Base-by-base conservation (phyloP, 2,888 invertebrate species). In the Clivina fossor region DNA sequence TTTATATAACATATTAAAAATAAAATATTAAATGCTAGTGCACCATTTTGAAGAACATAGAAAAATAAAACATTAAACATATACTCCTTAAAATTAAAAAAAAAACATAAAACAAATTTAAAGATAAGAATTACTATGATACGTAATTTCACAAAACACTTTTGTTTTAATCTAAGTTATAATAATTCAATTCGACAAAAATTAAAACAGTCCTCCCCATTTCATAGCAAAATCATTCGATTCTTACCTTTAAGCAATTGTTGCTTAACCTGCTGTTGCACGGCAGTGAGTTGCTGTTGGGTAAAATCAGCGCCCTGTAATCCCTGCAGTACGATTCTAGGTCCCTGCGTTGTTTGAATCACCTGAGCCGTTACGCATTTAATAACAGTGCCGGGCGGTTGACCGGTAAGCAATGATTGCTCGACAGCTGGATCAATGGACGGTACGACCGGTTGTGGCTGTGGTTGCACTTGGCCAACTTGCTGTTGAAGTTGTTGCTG, bases 191-290 rank as follows among this genome's bases (percentile, higher is more conserved):
- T n/a, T n/a, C n/a, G n/a, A n/a, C n/a, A n/a, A n/a, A n/a, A n/a
- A n/a, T n/a, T n/a, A n/a, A n/a, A n/a, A n/a, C n/a, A n/a, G n/a
- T n/a, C n/a, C n/a, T n/a, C n/a, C n/a, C n/a, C n/a, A n/a, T n/a
- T n/a, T n/a, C n/a, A n/a, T n/a, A n/a, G n/a, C n/a, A n/a, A n/a
- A n/a, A n/a, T n/a, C n/a, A n/a, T n/a, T n/a, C n/a, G n/a, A n/a
- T n/a, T 20, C 15, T 65, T 72, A 90, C 90, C 90, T 84, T 90
- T 91, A 46, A 91, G 75, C 47, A 92, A 74, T 69, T 93, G 92
- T 66, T 91, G 90, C 71, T 92, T 92, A 13, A 93, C 91, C 78
- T 93, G 92, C 63, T 90, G 88, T 66, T 93, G 91, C 1, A 93
- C 89, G 56, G 90, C 80, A 2, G 86, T 83, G 63, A 92, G 71